A percentile compares a stretch with the other conserved stretches of the same genome.
Conservation (phyloP, 2,888 invertebrate genomes). For the Platycheirus albimanus region DNA sequence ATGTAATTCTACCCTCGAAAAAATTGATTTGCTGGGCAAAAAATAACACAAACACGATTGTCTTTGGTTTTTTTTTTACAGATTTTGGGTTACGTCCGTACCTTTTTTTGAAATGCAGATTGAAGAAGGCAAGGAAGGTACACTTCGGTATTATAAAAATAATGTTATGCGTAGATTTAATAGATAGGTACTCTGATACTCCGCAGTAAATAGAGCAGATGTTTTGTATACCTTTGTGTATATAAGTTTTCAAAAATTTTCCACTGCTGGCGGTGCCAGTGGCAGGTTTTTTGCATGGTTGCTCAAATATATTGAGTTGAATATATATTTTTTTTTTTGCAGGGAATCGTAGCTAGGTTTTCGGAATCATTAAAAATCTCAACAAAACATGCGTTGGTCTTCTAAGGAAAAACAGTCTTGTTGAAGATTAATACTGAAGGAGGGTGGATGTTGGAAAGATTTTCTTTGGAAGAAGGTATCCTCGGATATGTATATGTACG, state of each 20-base stretch:
- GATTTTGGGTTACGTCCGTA: not conserved
- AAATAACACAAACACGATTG: not conserved
- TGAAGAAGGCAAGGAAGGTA: not conserved
- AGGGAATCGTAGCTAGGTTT: no score
- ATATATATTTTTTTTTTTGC: no score
- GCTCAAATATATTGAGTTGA: no score
- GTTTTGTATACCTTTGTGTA: conserved; percentile 4
- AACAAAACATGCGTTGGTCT: no score
- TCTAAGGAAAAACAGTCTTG: no score
- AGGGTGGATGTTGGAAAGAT: no score
- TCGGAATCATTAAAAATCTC: no score
- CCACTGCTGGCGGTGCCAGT: not conserved
- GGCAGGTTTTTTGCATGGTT: conserved; percentile 14
- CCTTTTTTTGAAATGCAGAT: no score
- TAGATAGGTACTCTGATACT: conserved; percentile 14
- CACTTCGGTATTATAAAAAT: conserved; percentile 3
- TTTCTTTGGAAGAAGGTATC: no score
- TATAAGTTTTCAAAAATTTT: conserved; percentile 16
- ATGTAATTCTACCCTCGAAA: conserved; percentile 24
- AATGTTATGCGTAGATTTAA: conserved; percentile 15
- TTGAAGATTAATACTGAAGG: no score
- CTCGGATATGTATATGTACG: no score
- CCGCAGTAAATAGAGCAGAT: conserved; percentile 9
- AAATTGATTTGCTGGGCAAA: not conserved
- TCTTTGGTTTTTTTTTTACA: not conserved